Percentiles rank a stretch among this genome's conserved stretches.
phyloP scores from a whole-genome alignment of 2,797 vertebrate species.

The Lepus oiostolus region DNA sequence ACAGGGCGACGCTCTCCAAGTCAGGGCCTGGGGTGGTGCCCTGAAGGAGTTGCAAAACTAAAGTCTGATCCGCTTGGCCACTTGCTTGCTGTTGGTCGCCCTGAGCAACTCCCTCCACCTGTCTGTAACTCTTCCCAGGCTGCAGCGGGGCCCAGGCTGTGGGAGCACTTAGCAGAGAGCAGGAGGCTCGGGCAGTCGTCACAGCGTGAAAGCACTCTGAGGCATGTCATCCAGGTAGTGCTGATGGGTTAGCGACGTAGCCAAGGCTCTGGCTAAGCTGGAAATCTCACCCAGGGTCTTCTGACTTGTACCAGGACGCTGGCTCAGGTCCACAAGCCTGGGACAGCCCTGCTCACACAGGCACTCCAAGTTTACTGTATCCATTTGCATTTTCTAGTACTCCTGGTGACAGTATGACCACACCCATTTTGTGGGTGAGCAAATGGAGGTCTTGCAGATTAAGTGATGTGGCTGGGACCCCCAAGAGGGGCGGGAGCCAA shows the following conservation, averaged over 20 bases:
- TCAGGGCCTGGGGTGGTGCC: not conserved
- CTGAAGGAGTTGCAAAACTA: not conserved
- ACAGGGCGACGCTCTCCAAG: not conserved
- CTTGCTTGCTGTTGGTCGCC: not conserved
- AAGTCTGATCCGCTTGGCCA: not conserved
- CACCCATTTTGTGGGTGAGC: not conserved
- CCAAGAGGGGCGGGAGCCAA: not conserved
- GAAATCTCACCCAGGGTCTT: not conserved
- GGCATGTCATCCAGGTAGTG: not conserved
- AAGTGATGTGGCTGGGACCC: not conserved
- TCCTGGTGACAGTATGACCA: not conserved
- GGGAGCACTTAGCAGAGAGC: not conserved
- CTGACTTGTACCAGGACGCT: not conserved
- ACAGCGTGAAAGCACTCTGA: not conserved
- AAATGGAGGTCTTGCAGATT: rapidly evolving
- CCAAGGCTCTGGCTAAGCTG: not conserved
- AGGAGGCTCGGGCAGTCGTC: not conserved
- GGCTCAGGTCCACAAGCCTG: not conserved
- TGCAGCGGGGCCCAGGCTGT: not conserved
- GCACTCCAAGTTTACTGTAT: rapidly evolving
- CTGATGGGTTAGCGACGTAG: not conserved
- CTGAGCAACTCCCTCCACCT: not conserved
- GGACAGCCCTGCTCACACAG: rapidly evolving
- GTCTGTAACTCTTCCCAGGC: not conserved
- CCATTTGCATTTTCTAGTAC: not conserved